These are phyloP conservation scores for Hemitrygon akajei DNA, from an alignment of 2,797 vertebrate species.

Conservation along the genomic window DNA sequence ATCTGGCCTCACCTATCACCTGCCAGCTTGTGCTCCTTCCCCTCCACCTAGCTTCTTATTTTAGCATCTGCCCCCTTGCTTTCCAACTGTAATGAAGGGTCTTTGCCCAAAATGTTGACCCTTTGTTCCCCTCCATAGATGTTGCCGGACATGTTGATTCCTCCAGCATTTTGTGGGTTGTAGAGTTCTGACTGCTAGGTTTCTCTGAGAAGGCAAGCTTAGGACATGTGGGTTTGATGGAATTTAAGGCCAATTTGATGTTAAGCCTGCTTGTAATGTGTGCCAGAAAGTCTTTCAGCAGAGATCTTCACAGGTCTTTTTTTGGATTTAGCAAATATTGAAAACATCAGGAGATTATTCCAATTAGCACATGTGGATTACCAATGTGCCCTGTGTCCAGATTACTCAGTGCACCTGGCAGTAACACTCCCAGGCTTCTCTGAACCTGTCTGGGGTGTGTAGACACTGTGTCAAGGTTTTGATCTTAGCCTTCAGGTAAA, in stretches of 20 bases:
- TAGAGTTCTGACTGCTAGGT: no score
- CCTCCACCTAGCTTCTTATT: no score
- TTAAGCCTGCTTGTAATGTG: background rate
- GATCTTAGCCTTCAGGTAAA: background rate
- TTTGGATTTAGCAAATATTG: background rate
- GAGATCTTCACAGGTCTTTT: background rate
- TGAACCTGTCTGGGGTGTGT: background rate
- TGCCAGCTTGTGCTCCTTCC: no score
- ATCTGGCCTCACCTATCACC: no score
- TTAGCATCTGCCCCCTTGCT: no score
- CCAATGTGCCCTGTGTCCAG: no score
- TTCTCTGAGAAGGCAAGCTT: background rate
- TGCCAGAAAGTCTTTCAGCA: background rate
- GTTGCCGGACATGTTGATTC: no score
- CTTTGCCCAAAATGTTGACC: no score
- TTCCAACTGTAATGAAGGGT: no score
- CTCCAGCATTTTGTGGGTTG: background rate
- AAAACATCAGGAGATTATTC: background rate
- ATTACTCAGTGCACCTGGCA: background rate
- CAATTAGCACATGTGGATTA: background rate
- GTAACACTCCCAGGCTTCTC: no score
- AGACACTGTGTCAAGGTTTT: background rate
- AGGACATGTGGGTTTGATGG: background rate
- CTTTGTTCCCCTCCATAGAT: no score
- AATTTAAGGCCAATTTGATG: background rate